phyloP scores from a whole-genome alignment of 1,140 invertebrate species.

The Daktulosphaira vitifoliae region DNA sequence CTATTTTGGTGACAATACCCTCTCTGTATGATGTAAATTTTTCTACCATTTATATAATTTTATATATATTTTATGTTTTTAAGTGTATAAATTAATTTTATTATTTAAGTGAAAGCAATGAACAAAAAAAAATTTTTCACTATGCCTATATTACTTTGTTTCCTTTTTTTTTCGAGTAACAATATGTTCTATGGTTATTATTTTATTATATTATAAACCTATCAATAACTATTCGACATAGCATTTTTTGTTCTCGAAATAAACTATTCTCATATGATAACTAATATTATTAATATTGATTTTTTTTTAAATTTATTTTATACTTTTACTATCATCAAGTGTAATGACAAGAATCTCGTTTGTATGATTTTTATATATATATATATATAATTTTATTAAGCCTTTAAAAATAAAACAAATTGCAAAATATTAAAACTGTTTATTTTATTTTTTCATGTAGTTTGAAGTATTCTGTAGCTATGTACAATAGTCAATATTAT shows the following conservation, averaged over 20 bases:
- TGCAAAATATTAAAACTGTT: slow-evolving; percentile 15
- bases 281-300: slow-evolving; percentile 31
- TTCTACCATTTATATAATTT: slow-evolving; percentile 34
- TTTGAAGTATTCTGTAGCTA: too few species aligned
- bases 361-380: slow-evolving; percentile 30
- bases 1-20: slow-evolving; percentile 33
- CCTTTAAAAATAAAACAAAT: slow-evolving; percentile 30
- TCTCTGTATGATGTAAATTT: slow-evolving; percentile 33
- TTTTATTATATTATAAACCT: neutral
- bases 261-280: slow-evolving; percentile 20
- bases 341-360: slow-evolving; percentile 32
- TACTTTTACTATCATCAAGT: slow-evolving; percentile 24
- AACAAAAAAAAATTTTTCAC: slow-evolving; percentile 6
- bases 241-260: slow-evolving; percentile 11
- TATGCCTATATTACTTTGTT: slow-evolving; percentile 8
- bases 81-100: slow-evolving; percentile 34
- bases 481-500: too few species aligned
- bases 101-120: slow-evolving; percentile 30
- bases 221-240: slow-evolving; percentile 11
- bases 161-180: slow-evolving; percentile 5
- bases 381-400: slow-evolving; percentile 30
- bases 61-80: slow-evolving; percentile 34
- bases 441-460: too few species aligned
- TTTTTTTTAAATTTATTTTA: slow-evolving; percentile 23
- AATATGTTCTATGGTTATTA: neutral